Conservation (phyloP, 2,888 invertebrate species). For the Callyntrura guangdongensis region DNA sequence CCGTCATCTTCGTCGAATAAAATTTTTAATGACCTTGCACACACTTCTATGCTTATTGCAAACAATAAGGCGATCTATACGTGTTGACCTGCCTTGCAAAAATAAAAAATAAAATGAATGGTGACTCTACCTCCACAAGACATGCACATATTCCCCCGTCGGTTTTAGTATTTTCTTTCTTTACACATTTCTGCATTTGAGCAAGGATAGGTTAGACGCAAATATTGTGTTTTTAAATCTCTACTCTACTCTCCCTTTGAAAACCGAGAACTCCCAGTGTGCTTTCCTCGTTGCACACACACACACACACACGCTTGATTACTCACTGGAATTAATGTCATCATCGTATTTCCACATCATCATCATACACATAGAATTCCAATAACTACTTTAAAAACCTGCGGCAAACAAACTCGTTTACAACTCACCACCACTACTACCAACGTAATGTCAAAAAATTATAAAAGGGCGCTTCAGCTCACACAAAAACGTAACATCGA, state of each 20-base stretch:
- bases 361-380: not conserved
- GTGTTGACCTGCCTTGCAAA: not conserved
- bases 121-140: not conserved
- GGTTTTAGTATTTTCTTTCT: not conserved
- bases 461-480: not conserved
- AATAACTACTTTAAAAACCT: not conserved
- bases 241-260: not conserved
- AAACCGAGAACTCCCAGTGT: conserved; percentile 3
- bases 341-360: conserved; percentile 16
- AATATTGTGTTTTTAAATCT: too few relatives aligned
- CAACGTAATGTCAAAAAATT: not conserved
- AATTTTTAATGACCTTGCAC: conserved; percentile 35
- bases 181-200: not conserved
- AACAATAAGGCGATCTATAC: not conserved
- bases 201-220: not conserved
- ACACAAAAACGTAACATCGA: not conserved
- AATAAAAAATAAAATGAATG: not conserved
- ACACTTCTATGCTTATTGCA: not conserved
- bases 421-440: not conserved
- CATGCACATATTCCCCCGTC: not conserved
- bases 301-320: not conserved
- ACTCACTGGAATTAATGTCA: conserved; percentile 30
- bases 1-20: not conserved
- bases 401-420: not conserved
- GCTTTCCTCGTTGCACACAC: not conserved